These are phyloP conservation scores for Periophthalmus magnuspinnatus DNA, from an alignment of 2,797 vertebrate species.

Conservation along the genomic window DNA sequence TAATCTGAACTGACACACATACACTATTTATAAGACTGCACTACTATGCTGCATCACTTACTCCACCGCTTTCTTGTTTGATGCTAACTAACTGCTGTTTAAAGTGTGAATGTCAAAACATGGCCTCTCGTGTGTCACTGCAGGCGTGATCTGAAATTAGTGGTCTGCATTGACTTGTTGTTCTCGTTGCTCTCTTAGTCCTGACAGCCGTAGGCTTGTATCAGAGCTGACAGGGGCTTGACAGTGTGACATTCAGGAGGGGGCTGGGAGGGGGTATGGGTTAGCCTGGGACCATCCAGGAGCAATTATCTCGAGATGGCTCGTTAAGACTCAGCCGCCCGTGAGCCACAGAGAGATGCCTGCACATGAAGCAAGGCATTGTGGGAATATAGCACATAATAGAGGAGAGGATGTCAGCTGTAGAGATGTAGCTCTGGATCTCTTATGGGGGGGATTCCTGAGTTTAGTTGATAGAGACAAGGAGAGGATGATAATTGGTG, in stretches of 20 bases:
- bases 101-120: slow-evolving; percentile 11
- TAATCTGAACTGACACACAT: too few relatives aligned
- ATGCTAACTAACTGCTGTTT: slow-evolving; percentile 1
- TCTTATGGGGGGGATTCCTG: slow-evolving; percentile 10
- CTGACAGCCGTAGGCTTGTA: slow-evolving; percentile 20
- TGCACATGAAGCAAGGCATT: slow-evolving; percentile 10
- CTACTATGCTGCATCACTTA: slow-evolving; percentile 1
- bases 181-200: slow-evolving; percentile 18
- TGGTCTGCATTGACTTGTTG: slow-evolving; percentile 31
- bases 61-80: not conserved
- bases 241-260: slow-evolving; percentile 39
- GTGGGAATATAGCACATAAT: slow-evolving; percentile 17
- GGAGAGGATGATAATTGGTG: slow-evolving; percentile 23
- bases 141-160: slow-evolving; percentile 34
- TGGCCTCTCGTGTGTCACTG: slow-evolving; percentile 9
- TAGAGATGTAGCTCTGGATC: slow-evolving; percentile 17
- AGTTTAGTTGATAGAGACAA: slow-evolving; percentile 18
- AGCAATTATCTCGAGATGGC: slow-evolving; percentile 61
- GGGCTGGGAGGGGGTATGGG: slow-evolving; percentile 34
- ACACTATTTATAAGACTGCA: not conserved
- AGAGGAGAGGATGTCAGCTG: slow-evolving; percentile 23
- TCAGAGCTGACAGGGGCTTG: slow-evolving; percentile 28
- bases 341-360: slow-evolving; percentile 26
- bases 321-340: slow-evolving; percentile 47
- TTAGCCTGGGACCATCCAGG: slow-evolving; percentile 46